Conservation (phyloP, 2,113 vertebrate species). For the Nycticorax nycticorax region DNA sequence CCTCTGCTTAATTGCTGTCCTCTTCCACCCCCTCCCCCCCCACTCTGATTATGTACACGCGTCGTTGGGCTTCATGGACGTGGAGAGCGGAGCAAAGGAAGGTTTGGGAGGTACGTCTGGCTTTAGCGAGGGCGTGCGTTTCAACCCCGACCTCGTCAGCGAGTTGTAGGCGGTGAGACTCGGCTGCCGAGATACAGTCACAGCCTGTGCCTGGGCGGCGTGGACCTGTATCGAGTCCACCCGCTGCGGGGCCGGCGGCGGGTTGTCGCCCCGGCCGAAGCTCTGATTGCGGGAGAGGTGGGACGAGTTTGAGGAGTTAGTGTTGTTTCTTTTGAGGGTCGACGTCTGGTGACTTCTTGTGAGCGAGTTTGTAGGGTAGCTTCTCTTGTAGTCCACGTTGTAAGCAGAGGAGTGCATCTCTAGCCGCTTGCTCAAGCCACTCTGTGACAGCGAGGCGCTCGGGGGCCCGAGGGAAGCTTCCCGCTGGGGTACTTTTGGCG, state of each 20-base stretch:
- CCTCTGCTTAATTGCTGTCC: slow-evolving; percentile 77
- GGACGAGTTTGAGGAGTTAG: slow-evolving; percentile 98
- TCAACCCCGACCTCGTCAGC: slow-evolving; percentile 88
- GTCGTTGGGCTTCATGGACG: slow-evolving; percentile 91
- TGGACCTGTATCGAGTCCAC: slow-evolving; percentile 98
- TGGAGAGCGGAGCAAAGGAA: slow-evolving; percentile 87
- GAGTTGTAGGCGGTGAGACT: slow-evolving; percentile 91
- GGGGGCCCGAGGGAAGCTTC: slow-evolving; percentile 92
- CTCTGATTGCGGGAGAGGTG: slow-evolving; percentile 94
- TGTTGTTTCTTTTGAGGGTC: slow-evolving; percentile 95
- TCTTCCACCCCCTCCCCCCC: slow-evolving; percentile 57
- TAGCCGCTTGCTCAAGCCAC: slow-evolving; percentile 90
- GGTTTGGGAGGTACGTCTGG: slow-evolving; percentile 98
- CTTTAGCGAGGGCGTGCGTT: slow-evolving; percentile 88
- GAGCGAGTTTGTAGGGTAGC: slow-evolving; percentile 83
- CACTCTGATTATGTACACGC: slow-evolving; percentile 90
- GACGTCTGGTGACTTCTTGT: slow-evolving; percentile 80
- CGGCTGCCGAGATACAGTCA: slow-evolving; percentile 88
- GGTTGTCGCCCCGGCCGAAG: slow-evolving; percentile 90
- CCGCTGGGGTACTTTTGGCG: slow-evolving; percentile 93
- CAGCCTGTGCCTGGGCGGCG: slow-evolving; percentile 79
- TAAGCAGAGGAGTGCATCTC: slow-evolving; percentile 93
- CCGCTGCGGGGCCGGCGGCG: slow-evolving; percentile 92
- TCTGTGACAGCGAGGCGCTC: slow-evolving; percentile 76
- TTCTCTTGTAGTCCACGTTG: slow-evolving; percentile 88